A percentile compares a stretch with the other conserved stretches of the same genome.
These are phyloP conservation scores for Drosophila saltans DNA, from an alignment of 1,140 invertebrate species.

Conservation along the genomic window DNA sequence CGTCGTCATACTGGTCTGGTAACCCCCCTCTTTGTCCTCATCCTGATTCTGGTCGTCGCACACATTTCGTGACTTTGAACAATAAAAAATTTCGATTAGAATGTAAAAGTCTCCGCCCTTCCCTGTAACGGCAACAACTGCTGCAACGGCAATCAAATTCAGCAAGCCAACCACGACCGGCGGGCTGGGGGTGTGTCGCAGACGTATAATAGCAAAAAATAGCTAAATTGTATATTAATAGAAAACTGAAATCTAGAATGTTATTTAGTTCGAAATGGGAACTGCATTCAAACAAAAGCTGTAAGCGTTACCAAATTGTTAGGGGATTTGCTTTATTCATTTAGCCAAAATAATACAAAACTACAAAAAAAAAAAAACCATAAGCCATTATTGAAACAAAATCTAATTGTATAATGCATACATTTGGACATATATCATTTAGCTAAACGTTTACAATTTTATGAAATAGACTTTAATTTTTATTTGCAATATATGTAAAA, in stretches of 20 bases:
- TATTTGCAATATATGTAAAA: too few relatives aligned
- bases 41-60: slow-evolving; percentile 36
- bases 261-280: slow-evolving; percentile 36
- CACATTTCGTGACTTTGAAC: slow-evolving; percentile 74
- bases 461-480: too few relatives aligned
- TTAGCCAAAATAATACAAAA: not conserved
- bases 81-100: slow-evolving; percentile 81
- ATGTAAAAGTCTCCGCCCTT: slow-evolving; percentile 58
- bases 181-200: slow-evolving; percentile 37
- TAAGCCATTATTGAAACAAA: not conserved
- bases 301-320: not conserved
- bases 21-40: slow-evolving; percentile 16
- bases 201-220: slow-evolving; percentile 58
- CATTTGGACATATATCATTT: too few relatives aligned
- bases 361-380: not conserved
- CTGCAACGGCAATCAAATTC: slow-evolving; percentile 66
- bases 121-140: slow-evolving; percentile 43
- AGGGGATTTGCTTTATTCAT: not conserved
- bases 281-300: slow-evolving; percentile 11
- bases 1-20: slow-evolving; percentile 20
- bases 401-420: not conserved
- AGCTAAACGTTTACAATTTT: too few relatives aligned
- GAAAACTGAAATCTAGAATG: slow-evolving; percentile 72
- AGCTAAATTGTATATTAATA: slow-evolving; percentile 78
- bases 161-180: slow-evolving; percentile 1